Conservation (phyloP, 2,888 invertebrate genomes). For the Zhengitettix transpicula region DNA sequence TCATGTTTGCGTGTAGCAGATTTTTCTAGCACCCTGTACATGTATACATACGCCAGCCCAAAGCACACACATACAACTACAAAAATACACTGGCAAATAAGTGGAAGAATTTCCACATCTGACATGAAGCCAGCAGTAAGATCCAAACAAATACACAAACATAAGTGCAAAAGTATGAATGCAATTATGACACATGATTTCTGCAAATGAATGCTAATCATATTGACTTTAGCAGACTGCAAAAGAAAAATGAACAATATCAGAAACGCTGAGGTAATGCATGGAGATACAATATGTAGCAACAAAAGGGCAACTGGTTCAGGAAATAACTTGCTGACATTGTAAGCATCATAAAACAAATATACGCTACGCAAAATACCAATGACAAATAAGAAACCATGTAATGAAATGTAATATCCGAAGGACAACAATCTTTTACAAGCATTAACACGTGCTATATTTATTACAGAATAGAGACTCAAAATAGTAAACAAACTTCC, state of each 20-base stretch:
- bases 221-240: constrained; percentile 44
- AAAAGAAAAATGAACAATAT: constrained; percentile 72
- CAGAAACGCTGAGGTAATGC: constrained; percentile 77
- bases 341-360: constrained; percentile 83
- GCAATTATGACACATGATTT: constrained; percentile 62
- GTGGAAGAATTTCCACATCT: constrained; percentile 46
- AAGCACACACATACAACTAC: constrained; percentile 69
- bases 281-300: constrained; percentile 70
- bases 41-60: constrained; percentile 69
- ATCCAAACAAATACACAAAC: constrained; percentile 67
- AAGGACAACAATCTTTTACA: constrained; percentile 73
- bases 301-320: constrained; percentile 62
- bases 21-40: constrained; percentile 60
- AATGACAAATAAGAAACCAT: constrained; percentile 64
- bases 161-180: constrained; percentile 60
- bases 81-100: constrained; percentile 72
- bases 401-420: constrained; percentile 74
- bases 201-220: constrained; percentile 35
- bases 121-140: constrained; percentile 29
- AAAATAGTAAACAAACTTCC: constrained; percentile 71
- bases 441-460: constrained; percentile 71
- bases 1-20: constrained; percentile 35
- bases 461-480: constrained; percentile 70
- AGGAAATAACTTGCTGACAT: constrained; percentile 65
- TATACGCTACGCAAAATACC: constrained; percentile 72